A percentile compares a stretch with the other conserved stretches of the same genome.
These are phyloP conservation scores for Ophthalmolycus amberensis DNA, from an alignment of 2,113 vertebrate genomes.

Conservation along the genomic window DNA sequence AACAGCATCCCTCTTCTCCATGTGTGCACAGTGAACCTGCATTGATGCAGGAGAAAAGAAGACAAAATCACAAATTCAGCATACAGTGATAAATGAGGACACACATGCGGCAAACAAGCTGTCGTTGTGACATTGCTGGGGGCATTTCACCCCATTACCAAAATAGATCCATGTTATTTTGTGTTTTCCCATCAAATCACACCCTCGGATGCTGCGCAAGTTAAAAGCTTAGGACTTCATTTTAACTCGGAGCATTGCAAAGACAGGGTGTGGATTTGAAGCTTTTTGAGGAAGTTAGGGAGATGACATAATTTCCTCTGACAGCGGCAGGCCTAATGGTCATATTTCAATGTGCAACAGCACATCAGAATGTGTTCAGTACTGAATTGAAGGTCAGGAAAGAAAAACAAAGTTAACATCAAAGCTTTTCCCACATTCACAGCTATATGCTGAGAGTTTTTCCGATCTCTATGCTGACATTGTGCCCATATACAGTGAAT, in stretches of 20 bases:
- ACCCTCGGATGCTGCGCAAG: conserved; percentile 6
- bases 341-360: not conserved
- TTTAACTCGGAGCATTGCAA: conserved; percentile 23
- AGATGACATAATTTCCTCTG: conserved; percentile 24
- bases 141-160: conserved; percentile 71
- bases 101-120: conserved; percentile 69
- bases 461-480: conserved; percentile 10
- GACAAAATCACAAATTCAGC: conserved; percentile 54
- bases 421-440: not conserved
- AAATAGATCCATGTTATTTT: conserved; percentile 67
- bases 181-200: conserved; percentile 51
- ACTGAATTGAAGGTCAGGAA: conserved; percentile 35
- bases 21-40: conserved; percentile 52
- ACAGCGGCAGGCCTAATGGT: conserved; percentile 11
- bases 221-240: conserved; percentile 34
- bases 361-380: not conserved
- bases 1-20: conserved; percentile 44
- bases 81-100: conserved; percentile 66
- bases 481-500: conserved; percentile 22
- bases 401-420: not conserved
- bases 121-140: conserved; percentile 72
- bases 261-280: not conserved
- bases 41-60: conserved; percentile 45
- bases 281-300: conserved; percentile 6
- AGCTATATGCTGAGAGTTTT: not conserved